These are phyloP conservation scores for Amblyraja radiata DNA, from an alignment of 2,797 vertebrate species.

Conservation along the genomic window DNA sequence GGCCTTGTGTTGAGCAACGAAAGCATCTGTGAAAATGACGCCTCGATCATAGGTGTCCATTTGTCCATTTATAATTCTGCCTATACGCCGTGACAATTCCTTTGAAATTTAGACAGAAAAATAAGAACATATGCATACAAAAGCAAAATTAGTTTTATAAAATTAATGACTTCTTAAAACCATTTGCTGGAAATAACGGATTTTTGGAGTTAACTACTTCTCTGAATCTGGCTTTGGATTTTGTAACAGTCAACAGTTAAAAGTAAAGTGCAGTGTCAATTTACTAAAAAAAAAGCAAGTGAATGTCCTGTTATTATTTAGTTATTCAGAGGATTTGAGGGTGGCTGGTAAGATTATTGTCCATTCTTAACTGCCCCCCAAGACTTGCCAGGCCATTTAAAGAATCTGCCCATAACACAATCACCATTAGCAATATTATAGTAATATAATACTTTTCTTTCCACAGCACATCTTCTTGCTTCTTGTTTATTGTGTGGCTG, in stretches of 20 bases:
- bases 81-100: slow-evolving; percentile 75
- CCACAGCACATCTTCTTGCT: too few relatives aligned
- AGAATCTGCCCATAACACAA: too few relatives aligned
- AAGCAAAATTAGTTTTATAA: neutral
- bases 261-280: neutral
- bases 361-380: too few relatives aligned
- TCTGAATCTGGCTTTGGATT: neutral
- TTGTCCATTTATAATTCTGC: slow-evolving; percentile 76
- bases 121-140: neutral
- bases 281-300: neutral
- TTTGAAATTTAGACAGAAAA: slow-evolving; percentile 47
- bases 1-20: slow-evolving; percentile 82
- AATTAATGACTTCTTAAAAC: slow-evolving; percentile 7
- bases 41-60: slow-evolving; percentile 84
- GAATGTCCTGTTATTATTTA: neutral
- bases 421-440: too few relatives aligned
- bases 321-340: too few relatives aligned
- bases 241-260: neutral
- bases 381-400: too few relatives aligned
- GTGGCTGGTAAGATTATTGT: too few relatives aligned
- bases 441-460: too few relatives aligned
- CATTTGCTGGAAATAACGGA: neutral
- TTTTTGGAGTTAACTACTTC: neutral
- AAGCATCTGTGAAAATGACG: slow-evolving; percentile 84
- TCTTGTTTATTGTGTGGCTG: too few relatives aligned